Percentiles rank a stretch among this genome's conserved stretches.
phyloP scores from a whole-genome alignment of 2,888 invertebrate species.

The Thumatha senex region DNA sequence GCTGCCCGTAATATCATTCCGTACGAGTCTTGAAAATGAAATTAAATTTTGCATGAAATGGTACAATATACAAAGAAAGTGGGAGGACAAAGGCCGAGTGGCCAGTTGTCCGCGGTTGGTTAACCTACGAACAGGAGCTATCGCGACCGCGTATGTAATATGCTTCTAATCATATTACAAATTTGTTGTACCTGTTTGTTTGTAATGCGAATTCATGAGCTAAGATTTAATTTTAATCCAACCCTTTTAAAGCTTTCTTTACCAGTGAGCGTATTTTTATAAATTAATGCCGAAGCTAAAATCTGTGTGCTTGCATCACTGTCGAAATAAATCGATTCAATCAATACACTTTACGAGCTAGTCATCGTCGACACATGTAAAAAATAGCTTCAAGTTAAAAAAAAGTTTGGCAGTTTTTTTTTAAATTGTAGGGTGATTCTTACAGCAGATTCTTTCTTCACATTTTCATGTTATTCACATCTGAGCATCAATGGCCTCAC shows the following conservation, averaged over 20 bases:
- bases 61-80: conserved; percentile 82
- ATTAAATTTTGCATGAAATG: conserved; percentile 84
- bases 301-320: too few relatives aligned
- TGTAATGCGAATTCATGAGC: conserved; percentile 39
- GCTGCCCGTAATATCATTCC: conserved; percentile 79
- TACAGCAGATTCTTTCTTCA: too few relatives aligned
- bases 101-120: conserved; percentile 64
- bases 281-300: too few relatives aligned
- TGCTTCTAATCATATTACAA: conserved; percentile 80
- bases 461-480: too few relatives aligned
- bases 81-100: conserved; percentile 75
- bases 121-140: conserved; percentile 57
- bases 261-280: not conserved
- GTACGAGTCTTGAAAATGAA: conserved; percentile 82
- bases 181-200: conserved; percentile 54
- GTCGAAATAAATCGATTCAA: too few relatives aligned
- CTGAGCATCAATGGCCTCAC: too few relatives aligned
- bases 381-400: too few relatives aligned
- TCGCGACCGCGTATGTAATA: conserved; percentile 68
- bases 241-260: conserved; percentile 25
- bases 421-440: too few relatives aligned
- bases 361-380: too few relatives aligned
- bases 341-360: too few relatives aligned
- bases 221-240: conserved; percentile 54
- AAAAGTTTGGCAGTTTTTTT: too few relatives aligned